phyloP scores from a whole-genome alignment of 2,113 vertebrate species.

The Aegotheles bennettii region DNA sequence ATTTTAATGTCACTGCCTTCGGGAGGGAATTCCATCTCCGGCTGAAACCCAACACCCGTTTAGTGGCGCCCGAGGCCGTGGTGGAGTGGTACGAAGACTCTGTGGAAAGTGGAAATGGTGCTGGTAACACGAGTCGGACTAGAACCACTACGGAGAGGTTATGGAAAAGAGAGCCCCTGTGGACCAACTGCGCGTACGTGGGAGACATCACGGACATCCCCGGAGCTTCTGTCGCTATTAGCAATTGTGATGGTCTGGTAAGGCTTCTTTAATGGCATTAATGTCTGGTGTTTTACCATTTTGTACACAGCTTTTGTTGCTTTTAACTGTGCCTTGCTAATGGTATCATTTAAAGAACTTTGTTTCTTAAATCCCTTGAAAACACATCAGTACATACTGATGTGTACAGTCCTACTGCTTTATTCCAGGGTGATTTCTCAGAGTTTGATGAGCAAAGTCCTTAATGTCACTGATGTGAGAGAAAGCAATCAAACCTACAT shows the following conservation, averaged over 20 bases:
- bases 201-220: slow-evolving; percentile 91
- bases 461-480: background rate
- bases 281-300: background rate
- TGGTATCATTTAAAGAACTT: accelerated
- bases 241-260: slow-evolving; percentile 98
- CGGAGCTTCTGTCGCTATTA: slow-evolving; percentile 91
- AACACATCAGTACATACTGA: accelerated
- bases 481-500: accelerated
- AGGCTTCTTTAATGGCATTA: slow-evolving; percentile 58
- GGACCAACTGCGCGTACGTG: slow-evolving; percentile 89
- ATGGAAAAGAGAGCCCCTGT: slow-evolving; percentile 83
- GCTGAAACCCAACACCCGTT: slow-evolving; percentile 78
- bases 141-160: slow-evolving; percentile 39
- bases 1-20: slow-evolving; percentile 92
- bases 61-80: slow-evolving; percentile 86
- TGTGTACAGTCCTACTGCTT: background rate
- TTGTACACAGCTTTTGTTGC: background rate
- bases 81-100: slow-evolving; percentile 88
- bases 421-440: background rate
- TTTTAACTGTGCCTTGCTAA: accelerated
- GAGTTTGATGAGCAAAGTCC: background rate
- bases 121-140: background rate
- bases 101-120: background rate
- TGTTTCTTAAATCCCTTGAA: background rate
- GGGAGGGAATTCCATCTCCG: slow-evolving; percentile 92